phyloP scores from a whole-genome alignment of 2,113 vertebrate genomes.

The Phodopus roborovskii region DNA sequence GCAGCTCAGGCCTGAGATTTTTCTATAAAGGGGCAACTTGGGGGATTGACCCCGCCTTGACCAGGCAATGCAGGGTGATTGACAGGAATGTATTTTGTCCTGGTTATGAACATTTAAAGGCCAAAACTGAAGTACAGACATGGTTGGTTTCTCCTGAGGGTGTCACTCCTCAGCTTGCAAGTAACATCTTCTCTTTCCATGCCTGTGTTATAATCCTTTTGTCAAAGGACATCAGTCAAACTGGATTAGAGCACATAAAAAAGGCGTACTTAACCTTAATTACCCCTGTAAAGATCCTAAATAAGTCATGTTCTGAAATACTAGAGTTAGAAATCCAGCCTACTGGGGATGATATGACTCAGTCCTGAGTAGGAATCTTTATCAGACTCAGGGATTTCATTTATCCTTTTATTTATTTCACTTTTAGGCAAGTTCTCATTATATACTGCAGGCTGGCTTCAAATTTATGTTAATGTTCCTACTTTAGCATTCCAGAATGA shows the following conservation, averaged over 20 bases:
- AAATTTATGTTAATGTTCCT: not conserved
- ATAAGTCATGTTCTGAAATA: not conserved
- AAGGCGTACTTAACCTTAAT: not conserved
- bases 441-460: not conserved
- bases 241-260: not conserved
- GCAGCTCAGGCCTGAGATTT: too few relatives aligned
- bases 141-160: not conserved
- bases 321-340: not conserved
- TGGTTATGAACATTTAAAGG: not conserved
- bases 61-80: too few relatives aligned
- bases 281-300: not conserved
- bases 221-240: not conserved
- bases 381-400: not conserved
- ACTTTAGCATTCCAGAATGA: not conserved
- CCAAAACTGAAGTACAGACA: not conserved
- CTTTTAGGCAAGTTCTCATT: not conserved
- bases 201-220: not conserved
- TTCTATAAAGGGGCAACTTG: too few relatives aligned
- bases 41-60: too few relatives aligned
- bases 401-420: not conserved
- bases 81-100: not conserved
- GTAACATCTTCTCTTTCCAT: not conserved
- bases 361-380: not conserved
- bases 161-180: not conserved
- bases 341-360: not conserved